phyloP scores from a whole-genome alignment of 2,888 invertebrate genomes.

The Hymenopus coronatus region DNA sequence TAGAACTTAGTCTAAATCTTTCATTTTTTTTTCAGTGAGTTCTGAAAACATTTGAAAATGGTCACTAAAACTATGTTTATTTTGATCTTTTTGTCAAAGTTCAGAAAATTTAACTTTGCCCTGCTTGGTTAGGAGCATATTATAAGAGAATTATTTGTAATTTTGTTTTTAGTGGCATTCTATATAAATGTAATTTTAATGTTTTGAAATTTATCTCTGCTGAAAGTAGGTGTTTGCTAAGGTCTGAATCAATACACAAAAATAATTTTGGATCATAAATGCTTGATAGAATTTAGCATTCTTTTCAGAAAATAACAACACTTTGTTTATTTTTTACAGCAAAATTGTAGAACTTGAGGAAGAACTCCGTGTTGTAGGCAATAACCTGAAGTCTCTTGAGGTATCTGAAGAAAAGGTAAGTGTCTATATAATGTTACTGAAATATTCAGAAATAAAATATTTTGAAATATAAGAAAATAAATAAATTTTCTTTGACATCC shows the following conservation, averaged over 20 bases:
- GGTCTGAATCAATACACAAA: neutral
- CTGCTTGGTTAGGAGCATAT: too few species aligned
- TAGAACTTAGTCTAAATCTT: too few species aligned
- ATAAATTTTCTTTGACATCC: too few species aligned
- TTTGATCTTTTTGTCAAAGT: too few species aligned
- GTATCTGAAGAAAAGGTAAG: slow-evolving; percentile 99
- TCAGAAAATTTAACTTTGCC: too few species aligned
- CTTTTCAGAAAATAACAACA: neutral
- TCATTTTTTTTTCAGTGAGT: too few species aligned
- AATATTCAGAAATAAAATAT: neutral
- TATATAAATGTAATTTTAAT: too few species aligned
- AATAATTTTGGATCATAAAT: neutral
- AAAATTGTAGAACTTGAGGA: slow-evolving; percentile 99
- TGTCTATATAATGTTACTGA: slow-evolving; percentile 29
- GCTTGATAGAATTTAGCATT: neutral
- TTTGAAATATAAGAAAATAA: too few species aligned
- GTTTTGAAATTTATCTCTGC: neutral
- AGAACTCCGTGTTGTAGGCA: slow-evolving; percentile 99
- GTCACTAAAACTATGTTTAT: too few species aligned
- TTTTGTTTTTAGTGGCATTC: too few species aligned
- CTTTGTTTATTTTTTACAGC: slow-evolving; percentile 56
- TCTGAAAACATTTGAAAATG: too few species aligned
- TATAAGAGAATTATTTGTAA: too few species aligned
- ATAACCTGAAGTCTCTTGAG: slow-evolving; percentile 99
- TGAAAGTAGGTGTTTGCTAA: neutral